Evolutionary conservation across 1,140 invertebrate species (phyloP), one percentile per base, ranked within the genome.

Genomic region (Drosophila lowei): DNA sequence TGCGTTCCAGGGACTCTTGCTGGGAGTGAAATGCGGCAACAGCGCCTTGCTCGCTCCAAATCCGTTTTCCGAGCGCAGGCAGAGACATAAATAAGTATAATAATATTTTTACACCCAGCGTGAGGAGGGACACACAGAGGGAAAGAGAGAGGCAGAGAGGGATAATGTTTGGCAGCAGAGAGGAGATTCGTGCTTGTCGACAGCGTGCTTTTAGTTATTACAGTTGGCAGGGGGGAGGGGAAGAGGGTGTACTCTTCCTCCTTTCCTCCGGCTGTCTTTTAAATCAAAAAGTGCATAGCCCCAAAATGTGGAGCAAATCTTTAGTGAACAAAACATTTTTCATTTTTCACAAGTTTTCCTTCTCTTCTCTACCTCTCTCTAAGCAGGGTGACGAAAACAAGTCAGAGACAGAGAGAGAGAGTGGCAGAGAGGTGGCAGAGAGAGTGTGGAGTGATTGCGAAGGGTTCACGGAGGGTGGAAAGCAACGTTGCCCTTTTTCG

Each of bases 21-120:
- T 52, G 59, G 23, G 57, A 30, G 30, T 77, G 80, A 84, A 84
- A 23, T 70, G 71, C 50, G 80, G 81, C 80, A 84, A 84, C 80
- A 50, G 44, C 72, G 77, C 80, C 11, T 13, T 38, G 1, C 34
- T 55, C 55, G 48, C 48, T 49, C 67, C 57, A 64, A 73, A 65
- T 61, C 52, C 57, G 66, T 72, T 80, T 49, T 58, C 34, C 34
- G 34, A 38, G 34, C 34, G 34, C 75, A 71, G 55, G 48, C 70
- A 70, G 60, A 67, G 61, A 78, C 62, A 78, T 72, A 64, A 84
- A 80, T 77, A 70, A 80, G 77, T 73, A 74, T 56, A 73, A 74
- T 77, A 44, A 81, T 77, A 70, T 64, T 63, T 70, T 49, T 53
- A 68, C 34, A 38, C 34, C 34, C 34, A 38, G 11, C 11, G 34